phyloP scores from a whole-genome alignment of 1,140 invertebrate genomes.

The Pogonus chalceus region DNA sequence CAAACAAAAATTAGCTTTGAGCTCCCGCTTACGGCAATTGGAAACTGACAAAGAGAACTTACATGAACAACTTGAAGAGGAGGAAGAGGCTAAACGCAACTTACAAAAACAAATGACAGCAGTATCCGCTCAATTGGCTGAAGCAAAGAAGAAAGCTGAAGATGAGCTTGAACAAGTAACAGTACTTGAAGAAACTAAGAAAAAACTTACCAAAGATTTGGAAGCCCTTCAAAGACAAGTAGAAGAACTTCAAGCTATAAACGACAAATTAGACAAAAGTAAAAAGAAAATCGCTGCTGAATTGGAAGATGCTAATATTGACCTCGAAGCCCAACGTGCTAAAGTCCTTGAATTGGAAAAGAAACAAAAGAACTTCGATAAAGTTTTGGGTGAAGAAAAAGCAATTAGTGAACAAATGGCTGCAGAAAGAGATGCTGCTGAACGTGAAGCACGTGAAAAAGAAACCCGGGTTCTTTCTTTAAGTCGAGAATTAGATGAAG shows the following conservation, averaged over 20 bases:
- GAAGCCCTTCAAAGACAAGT: slow-evolving; percentile 77
- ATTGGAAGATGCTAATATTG: slow-evolving; percentile 79
- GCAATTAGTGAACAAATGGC: slow-evolving; percentile 76
- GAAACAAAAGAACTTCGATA: slow-evolving; percentile 98
- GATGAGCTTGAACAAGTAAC: slow-evolving; percentile 78
- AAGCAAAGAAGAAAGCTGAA: slow-evolving; percentile 87
- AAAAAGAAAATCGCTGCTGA: slow-evolving; percentile 96
- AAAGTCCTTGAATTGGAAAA: slow-evolving; percentile 90
- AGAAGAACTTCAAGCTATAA: slow-evolving; percentile 79
- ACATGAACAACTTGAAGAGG: slow-evolving; percentile 89
- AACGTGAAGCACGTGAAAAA: slow-evolving; percentile 93
- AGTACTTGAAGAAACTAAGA: slow-evolving; percentile 80
- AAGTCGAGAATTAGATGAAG: slow-evolving; percentile 81
- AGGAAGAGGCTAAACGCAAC: slow-evolving; percentile 80
- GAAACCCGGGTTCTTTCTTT: slow-evolving; percentile 89
- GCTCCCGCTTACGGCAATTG: slow-evolving; percentile 74
- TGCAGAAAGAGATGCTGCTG: slow-evolving; percentile 77
- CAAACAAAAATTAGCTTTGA: slow-evolving; percentile 80
- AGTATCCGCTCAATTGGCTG: slow-evolving; percentile 64
- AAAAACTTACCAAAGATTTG: slow-evolving; percentile 81
- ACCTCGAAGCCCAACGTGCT: slow-evolving; percentile 80
- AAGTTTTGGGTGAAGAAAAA: slow-evolving; percentile 89
- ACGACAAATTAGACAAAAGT: slow-evolving; percentile 92
- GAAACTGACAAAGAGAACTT: slow-evolving; percentile 82
- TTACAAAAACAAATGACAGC: slow-evolving; percentile 72